Conservation (phyloP, 2,797 vertebrate genomes). For the Mergus octosetaceus region DNA sequence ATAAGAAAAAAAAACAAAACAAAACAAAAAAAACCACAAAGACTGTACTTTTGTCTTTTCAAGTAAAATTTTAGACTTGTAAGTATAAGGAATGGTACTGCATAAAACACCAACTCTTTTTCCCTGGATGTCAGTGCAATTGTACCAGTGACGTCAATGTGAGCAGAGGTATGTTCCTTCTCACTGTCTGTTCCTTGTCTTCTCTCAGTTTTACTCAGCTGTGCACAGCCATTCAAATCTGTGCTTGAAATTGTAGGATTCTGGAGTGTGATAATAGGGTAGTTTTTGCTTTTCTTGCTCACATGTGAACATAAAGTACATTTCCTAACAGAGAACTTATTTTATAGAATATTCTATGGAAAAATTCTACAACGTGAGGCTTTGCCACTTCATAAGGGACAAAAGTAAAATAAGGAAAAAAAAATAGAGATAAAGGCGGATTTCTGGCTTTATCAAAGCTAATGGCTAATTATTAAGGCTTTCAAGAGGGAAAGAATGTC, state of each 20-base stretch:
- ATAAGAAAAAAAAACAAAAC: background rate
- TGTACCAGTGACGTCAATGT: background rate
- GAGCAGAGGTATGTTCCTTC: background rate
- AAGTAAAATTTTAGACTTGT: background rate
- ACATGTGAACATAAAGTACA: background rate
- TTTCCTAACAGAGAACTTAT: background rate
- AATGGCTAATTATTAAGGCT: background rate
- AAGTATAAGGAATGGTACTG: background rate
- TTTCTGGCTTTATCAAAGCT: background rate
- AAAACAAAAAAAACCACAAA: background rate
- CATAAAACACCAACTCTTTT: background rate
- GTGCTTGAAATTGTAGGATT: background rate
- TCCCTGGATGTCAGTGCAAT: background rate
- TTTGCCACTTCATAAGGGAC: background rate
- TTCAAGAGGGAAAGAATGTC: background rate
- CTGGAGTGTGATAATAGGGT: background rate
- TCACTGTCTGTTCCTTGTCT: background rate
- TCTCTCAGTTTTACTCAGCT: background rate
- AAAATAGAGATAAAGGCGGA: background rate
- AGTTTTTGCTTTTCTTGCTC: background rate
- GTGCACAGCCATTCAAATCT: background rate
- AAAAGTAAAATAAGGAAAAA: background rate
- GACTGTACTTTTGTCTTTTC: background rate
- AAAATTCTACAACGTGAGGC: background rate
- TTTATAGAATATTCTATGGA: background rate